Evolutionary conservation across 2,113 vertebrate species (phyloP), one percentile per base, ranked within the genome.

Genomic region (Nothobranchius furzeri): DNA sequence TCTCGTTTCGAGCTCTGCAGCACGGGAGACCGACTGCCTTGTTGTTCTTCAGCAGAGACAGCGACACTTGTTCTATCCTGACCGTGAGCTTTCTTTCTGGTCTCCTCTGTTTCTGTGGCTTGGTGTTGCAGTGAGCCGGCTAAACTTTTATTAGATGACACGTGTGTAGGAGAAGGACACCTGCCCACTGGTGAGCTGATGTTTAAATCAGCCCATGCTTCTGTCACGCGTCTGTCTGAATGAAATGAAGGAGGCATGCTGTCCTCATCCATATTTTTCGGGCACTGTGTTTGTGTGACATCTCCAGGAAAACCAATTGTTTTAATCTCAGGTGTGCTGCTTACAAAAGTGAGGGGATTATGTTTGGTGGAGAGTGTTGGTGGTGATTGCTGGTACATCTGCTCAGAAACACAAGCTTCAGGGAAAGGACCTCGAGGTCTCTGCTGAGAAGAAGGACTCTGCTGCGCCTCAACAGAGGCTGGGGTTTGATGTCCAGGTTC

Each of bases 361-460:
- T 70, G 43, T 40, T 81, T 69, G 59, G 52, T 51, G 8, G 55
- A 77, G 9, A 75, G 15, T 40, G 40, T 57, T 59, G 14, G 15
- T 45, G 61, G 48, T 57, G 77, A 82, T 46, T 8, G 5, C n/a
- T 70, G 81, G 56, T 46, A 78, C 20, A 42, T 78, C 6, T 66
- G 64, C 14, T 70, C 60, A 54, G 78, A 67, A 62, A 70, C 66
- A 35, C 25, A 12, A 36, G 55, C 37, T 57, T 52, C 49, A 51
- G 84, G 77, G 50, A 82, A 87, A 56, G 42, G 64, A 52, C 74
- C 61, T 66, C 48, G 75, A 60, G 64, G 64, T 62, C 48, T 79
- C 4, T 48, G 17, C 55, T 70, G 66, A 75, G 82, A 75, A 48
- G 81, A 87, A n/a, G 66, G 57, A 75, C 58, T 83, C 70, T 73